phyloP scores from a whole-genome alignment of 1,140 invertebrate genomes.

The Micrasema longulum region DNA sequence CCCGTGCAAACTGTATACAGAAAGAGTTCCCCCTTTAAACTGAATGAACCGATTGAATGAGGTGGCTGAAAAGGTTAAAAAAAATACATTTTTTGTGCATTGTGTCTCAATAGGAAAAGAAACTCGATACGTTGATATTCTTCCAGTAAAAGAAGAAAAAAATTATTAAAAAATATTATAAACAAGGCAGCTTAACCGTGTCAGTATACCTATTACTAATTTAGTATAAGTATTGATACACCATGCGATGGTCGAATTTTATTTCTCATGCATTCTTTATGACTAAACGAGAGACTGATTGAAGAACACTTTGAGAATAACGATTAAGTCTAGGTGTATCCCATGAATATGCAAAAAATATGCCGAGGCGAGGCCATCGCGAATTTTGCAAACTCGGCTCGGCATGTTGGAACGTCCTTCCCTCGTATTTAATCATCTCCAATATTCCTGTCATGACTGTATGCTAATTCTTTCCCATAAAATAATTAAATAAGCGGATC shows the following conservation, averaged over 20 bases:
- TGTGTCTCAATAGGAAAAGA: no score
- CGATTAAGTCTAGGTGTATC: slow-evolving; percentile 12
- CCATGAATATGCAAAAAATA: slow-evolving; percentile 31
- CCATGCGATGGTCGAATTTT: slow-evolving; percentile 1
- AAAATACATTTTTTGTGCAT: no score
- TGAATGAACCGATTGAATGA: slow-evolving; percentile 15
- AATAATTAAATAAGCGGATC: slow-evolving; percentile 29
- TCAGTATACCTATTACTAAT: no score
- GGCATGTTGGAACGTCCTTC: not conserved
- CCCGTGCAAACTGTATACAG: not conserved
- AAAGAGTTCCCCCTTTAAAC: not conserved
- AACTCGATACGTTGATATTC: no score
- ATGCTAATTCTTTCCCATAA: slow-evolving; percentile 30
- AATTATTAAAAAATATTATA: no score
- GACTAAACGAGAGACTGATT: slow-evolving; percentile 8
- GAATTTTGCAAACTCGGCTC: not conserved
- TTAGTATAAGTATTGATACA: not conserved
- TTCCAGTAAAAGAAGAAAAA: no score
- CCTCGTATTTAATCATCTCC: slow-evolving; percentile 22
- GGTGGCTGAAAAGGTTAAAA: not conserved
- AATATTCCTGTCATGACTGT: slow-evolving; percentile 34
- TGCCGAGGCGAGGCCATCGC: slow-evolving; percentile 7
- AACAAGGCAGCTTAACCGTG: no score
- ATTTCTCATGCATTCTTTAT: slow-evolving; percentile 15
- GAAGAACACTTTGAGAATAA: slow-evolving; percentile 20